Base-by-base conservation (phyloP, 2,888 invertebrate species). In the Apeira syringaria region DNA sequence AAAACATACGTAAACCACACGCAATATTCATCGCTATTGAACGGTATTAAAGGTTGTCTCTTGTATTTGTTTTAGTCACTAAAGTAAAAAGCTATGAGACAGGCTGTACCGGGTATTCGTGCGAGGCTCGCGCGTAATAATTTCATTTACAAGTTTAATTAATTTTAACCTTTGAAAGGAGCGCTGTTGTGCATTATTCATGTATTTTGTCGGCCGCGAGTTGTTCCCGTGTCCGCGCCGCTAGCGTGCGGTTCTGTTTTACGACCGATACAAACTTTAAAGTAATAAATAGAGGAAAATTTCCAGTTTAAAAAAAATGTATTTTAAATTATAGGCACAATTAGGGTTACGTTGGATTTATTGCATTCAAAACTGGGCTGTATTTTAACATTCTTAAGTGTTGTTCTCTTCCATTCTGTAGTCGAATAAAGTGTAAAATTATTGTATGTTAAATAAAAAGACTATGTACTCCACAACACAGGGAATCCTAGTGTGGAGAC, bases 91-190 rank as follows among this genome's bases (percentile, higher is more conserved):
- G 25, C 33, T 43, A 26, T 34, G 7, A 8, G 42, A n/a, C 31
- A 22, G 28, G 17, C 17, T 48, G 46, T 46, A 46, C 33, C n/a
- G 37, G 45, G 41, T 35, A 36, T 32, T 27, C 29, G 44, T n/a
- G n/a, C 40, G 50, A 42, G 54, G 50, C 50, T 51, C 60, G 49
- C 62, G 61, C 57, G 53, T 64, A 59, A 65, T 75, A 63, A 78
- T 76, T 76, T 68, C 68, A 76, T 80, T 75, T 72, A 61, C 68
- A 78, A 76, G 68, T 79, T 79, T 75, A 77, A 80, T 80, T 77
- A 80, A 79, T 75, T 75, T 68, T 49, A 73, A 66, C 77, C 72
- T 74, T 74, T 53, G 60, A 58, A 58, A 53, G 59, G 52, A n/a
- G n/a, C 56, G 50, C 40, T 39, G 51, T 46, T 43, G 50, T 60